A percentile compares a stretch with the other conserved stretches of the same genome.
These are phyloP conservation scores for Beaufortia kweichowensis DNA, from an alignment of 2,113 vertebrate genomes.

Conservation along the genomic window DNA sequence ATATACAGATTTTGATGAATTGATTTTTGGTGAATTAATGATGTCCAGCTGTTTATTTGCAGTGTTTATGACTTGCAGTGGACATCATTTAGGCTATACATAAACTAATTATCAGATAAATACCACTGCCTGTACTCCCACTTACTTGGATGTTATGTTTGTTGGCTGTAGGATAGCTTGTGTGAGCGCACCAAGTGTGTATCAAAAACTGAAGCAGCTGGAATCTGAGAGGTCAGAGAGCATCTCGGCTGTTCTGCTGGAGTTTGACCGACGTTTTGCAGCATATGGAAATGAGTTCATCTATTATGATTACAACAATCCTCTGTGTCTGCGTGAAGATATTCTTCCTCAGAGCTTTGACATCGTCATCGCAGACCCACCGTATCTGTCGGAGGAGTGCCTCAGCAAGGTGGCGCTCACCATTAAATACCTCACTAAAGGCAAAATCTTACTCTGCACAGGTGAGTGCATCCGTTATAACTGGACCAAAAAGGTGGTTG, in stretches of 20 bases:
- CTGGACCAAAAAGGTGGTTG: background rate
- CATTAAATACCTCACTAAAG: constrained; percentile 82
- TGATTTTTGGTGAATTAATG: too few relatives aligned
- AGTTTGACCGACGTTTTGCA: constrained; percentile 89
- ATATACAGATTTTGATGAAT: too few relatives aligned
- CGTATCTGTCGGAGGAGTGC: constrained; percentile 92
- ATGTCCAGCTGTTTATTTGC: too few relatives aligned
- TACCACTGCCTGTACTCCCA: background rate
- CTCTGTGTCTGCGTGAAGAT: constrained; percentile 74
- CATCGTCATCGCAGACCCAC: constrained; percentile 90
- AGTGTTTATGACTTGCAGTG: too few relatives aligned
- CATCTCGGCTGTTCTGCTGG: constrained; percentile 76
- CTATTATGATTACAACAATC: constrained; percentile 92
- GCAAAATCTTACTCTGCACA: constrained; percentile 92
- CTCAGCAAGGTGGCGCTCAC: constrained; percentile 87
- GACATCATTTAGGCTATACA: background rate
- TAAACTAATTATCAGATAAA: background rate
- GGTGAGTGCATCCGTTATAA: constrained; percentile 69
- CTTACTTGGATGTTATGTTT: background rate
- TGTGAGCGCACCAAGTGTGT: constrained; percentile 88
- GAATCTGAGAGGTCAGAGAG: constrained; percentile 45
- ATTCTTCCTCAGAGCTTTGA: constrained; percentile 82
- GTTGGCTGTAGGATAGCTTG: constrained; percentile 83
- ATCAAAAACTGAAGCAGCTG: constrained; percentile 87
- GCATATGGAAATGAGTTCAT: constrained; percentile 87